Evolutionary conservation across 2,113 vertebrate genomes (phyloP).

Genomic region (Pimephales promelas): DNA sequence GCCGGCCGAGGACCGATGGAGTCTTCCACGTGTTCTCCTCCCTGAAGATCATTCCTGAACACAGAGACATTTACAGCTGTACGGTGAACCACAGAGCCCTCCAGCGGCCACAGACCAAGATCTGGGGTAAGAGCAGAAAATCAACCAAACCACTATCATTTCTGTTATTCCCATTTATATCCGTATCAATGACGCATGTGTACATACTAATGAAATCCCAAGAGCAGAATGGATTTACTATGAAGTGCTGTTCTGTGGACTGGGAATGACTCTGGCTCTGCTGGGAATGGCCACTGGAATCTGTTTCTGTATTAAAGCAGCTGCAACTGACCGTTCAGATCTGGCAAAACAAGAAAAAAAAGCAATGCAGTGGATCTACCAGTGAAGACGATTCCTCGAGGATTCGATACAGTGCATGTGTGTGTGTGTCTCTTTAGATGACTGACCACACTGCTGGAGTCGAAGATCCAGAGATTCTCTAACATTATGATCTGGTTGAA

Average conservation of each 20-base stretch:
- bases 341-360: background rate
- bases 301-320: background rate
- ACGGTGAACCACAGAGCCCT: slow-evolving; percentile 66
- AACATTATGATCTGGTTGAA: background rate
- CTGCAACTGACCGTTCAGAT: background rate
- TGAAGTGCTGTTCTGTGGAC: background rate
- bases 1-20: slow-evolving; percentile 62
- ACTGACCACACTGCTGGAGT: background rate
- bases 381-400: background rate
- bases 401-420: background rate
- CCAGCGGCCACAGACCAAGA: background rate
- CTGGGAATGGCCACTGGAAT: background rate
- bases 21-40: slow-evolving; percentile 72
- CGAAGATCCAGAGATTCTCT: background rate
- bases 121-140: slow-evolving; percentile 67
- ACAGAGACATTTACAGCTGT: slow-evolving; percentile 76
- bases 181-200: no score
- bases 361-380: background rate
- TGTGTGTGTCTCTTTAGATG: background rate
- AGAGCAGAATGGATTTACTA: no score
- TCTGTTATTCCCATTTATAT: no score
- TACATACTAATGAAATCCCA: no score
- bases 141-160: background rate
- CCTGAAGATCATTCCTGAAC: slow-evolving; percentile 69
- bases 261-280: background rate